Conservation (phyloP, 2,888 invertebrate genomes). For the Girardia tigrina region DNA sequence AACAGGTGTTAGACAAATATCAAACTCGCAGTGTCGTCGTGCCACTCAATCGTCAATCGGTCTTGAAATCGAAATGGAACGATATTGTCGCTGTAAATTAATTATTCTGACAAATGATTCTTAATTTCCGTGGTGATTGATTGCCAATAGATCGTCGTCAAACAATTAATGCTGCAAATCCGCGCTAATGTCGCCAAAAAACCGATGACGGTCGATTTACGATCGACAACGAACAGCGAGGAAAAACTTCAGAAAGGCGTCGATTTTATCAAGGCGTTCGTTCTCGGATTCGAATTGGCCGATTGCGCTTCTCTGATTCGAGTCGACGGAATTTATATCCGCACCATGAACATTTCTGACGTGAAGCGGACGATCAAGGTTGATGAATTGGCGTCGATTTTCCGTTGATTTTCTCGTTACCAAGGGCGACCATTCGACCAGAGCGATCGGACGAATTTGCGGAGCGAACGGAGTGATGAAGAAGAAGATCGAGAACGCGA, state of each 20-base stretch:
- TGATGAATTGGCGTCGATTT: constrained; percentile 36
- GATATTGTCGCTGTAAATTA: constrained; percentile 57
- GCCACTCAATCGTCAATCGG: constrained; percentile 81
- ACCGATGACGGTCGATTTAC: constrained; percentile 37
- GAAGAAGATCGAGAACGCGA: constrained; percentile 94
- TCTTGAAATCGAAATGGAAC: constrained; percentile 86
- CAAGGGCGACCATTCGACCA: constrained; percentile 80
- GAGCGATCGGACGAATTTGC: constrained; percentile 90
- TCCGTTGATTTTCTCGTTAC: background rate
- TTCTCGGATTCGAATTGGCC: constrained; percentile 71
- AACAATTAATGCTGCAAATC: constrained; percentile 79
- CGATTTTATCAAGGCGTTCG: constrained; percentile 90
- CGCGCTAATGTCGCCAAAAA: constrained; percentile 69
- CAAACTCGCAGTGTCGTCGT: constrained; percentile 56
- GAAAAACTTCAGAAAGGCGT: constrained; percentile 86
- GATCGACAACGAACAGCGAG: constrained; percentile 62
- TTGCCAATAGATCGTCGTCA: constrained; percentile 58
- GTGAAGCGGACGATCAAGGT: constrained; percentile 43
- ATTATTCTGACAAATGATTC: background rate
- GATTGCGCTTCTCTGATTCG: constrained; percentile 83
- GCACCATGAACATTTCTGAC: constrained; percentile 88
- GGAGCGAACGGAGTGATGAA: constrained; percentile 93
- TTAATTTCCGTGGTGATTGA: background rate
- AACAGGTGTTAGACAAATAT: too few relatives aligned
- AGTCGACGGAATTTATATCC: constrained; percentile 86